Base-by-base conservation (phyloP, 2,888 invertebrate genomes). In the Diogma glabrata region DNA sequence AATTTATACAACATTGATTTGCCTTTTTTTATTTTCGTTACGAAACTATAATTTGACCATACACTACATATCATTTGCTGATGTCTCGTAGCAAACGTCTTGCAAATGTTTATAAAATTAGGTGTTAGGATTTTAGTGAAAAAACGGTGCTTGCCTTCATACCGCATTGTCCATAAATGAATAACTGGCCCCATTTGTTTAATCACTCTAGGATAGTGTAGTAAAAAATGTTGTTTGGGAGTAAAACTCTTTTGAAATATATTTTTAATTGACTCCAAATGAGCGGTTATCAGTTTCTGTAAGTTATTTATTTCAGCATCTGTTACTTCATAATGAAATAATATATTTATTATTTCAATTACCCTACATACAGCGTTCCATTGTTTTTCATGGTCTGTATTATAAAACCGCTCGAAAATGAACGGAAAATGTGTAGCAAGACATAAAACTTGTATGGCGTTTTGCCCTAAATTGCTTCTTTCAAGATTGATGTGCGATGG, bases 151-250 rank as follows among this genome's bases (percentile, higher is more conserved):
- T 33, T 33, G 12, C 33, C 33, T 33, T 33, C 33, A 33, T 33
- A 33, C 33, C 33, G 33, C 33, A 33, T 33, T 33, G 33, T 33
- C 33, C 33, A 33, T 14, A 33, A 33, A 33, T 33, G 33, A 33
- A 33, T 33, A 12, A 33, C 12, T 33, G 6, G 33, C n/a, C 33
- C 33, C 33, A 33, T 33, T 14, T 33, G 4, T 33, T 33, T 4
- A 14, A 33, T 33, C 14, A 33, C 33, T 12, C 33, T 12, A 33
- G 33, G 33, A 33, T 33, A 33, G 14, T 33, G 33, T 14, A 33
- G 33, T 33, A 33, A 33, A 14, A 33, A 33, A 33, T 33, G 33
- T 33, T 33, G 33, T 33, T 33, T 33, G 33, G 33, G 33, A 4
- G 33, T 33, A 14, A 33, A 33, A 14, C n/a, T 14, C 14, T 33